A percentile compares a stretch with the other conserved stretches of the same genome.
phyloP scores from a whole-genome alignment of 2,888 invertebrate genomes.

The Chironomus riparius region DNA sequence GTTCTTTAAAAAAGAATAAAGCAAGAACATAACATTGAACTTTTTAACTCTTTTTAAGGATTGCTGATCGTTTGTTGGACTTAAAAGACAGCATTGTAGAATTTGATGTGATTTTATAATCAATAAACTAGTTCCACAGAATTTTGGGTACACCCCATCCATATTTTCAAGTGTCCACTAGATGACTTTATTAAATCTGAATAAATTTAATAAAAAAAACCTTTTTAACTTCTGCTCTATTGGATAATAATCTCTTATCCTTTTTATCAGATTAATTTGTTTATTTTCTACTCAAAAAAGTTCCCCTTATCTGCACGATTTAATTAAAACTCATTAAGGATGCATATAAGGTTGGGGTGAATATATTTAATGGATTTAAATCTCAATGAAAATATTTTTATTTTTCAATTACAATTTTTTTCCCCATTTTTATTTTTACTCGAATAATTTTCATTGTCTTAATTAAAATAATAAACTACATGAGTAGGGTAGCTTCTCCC shows the following conservation, averaged over 20 bases:
- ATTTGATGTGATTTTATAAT: no score
- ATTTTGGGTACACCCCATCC: no score
- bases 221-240: neutral
- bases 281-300: neutral
- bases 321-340: conserved; percentile 25
- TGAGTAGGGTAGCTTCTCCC: no score
- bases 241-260: neutral
- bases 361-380: neutral
- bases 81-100: no score
- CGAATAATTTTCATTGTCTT: neutral
- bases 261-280: neutral
- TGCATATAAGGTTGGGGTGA: conserved; percentile 1
- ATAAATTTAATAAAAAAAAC: no score
- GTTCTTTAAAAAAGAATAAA: neutral
- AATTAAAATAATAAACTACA: no score
- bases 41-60: neutral
- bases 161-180: no score
- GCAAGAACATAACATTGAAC: neutral
- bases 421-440: neutral
- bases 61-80: no score
- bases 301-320: neutral
- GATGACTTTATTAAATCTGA: no score
- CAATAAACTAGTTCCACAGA: no score
- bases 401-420: conserved; percentile 11
- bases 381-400: neutral